A percentile compares a stretch with the other conserved stretches of the same genome.
Evolutionary conservation across 2,888 invertebrate genomes (phyloP).

Genomic region (Matsumyia berberina): DNA sequence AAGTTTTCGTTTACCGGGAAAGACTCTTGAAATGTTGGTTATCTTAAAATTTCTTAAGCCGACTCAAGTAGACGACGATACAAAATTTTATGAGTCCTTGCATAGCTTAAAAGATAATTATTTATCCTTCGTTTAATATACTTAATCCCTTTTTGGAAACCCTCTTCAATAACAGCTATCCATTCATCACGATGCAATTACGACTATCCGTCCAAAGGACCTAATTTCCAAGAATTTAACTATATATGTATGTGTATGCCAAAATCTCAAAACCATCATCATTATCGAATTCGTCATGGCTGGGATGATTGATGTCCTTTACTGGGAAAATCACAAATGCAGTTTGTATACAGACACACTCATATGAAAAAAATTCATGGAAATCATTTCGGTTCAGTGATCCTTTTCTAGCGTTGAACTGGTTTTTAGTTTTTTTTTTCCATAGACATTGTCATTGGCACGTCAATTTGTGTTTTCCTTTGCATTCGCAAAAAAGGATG

Average conservation of each 20-base stretch:
- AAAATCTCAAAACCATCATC: background rate
- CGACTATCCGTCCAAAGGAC: background rate
- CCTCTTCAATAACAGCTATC: no score
- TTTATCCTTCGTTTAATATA: no score
- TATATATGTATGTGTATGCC: background rate
- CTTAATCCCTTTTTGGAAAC: no score
- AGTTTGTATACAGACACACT: background rate
- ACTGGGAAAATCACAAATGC: constrained; percentile 3
- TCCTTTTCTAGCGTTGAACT: background rate
- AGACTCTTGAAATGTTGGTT: no score
- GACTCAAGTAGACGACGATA: no score
- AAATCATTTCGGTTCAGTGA: constrained; percentile 1
- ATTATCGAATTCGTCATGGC: constrained; percentile 8
- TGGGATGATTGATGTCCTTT: constrained; percentile 25
- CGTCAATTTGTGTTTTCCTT: constrained; percentile 7
- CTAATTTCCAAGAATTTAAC: constrained; percentile 3
- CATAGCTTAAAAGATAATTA: no score
- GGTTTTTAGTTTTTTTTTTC: background rate
- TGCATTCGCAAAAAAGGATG: constrained; percentile 1
- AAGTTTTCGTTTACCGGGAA: no score
- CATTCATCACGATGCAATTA: background rate
- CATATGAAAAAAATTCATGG: background rate
- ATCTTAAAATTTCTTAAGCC: no score
- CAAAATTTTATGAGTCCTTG: no score
- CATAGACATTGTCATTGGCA: constrained; percentile 1